phyloP scores from a whole-genome alignment of 2,113 vertebrate species.

The Phylloscopus trochilus region DNA sequence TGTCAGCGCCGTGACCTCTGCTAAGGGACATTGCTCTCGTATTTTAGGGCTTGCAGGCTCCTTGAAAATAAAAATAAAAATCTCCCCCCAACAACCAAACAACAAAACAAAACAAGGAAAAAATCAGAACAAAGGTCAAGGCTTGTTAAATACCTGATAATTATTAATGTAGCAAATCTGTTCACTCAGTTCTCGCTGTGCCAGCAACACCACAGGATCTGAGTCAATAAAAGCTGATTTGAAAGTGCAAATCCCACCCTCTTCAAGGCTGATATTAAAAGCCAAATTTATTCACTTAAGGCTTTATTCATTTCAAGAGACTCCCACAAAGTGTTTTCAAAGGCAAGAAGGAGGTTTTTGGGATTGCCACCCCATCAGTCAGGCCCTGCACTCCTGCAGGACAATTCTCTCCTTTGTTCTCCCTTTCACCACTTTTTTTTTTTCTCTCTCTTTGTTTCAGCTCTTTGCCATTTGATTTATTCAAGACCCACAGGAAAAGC shows the following conservation, averaged over 20 bases:
- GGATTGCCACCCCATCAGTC: neutral
- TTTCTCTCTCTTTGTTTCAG: neutral
- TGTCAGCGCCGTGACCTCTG: neutral
- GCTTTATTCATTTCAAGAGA: neutral
- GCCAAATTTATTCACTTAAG: neutral
- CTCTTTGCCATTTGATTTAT: neutral
- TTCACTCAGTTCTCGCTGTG: neutral
- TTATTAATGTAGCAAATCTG: fast-evolving
- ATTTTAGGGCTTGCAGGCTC: neutral
- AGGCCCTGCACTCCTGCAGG: neutral
- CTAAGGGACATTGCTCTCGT: neutral
- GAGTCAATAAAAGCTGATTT: neutral
- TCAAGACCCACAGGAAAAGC: neutral
- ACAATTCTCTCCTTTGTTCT: neutral
- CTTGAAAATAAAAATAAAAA: neutral
- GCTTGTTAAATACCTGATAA: neutral
- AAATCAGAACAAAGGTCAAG: neutral
- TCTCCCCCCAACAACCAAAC: neutral
- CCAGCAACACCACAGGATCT: neutral
- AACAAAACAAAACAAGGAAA: fast-evolving
- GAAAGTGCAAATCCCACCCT: neutral
- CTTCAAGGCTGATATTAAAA: neutral
- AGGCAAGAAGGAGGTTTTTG: neutral
- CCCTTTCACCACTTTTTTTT: neutral
- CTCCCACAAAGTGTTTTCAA: neutral